Evolutionary conservation across 1,140 invertebrate species (phyloP).

Genomic region (Cephus cinctus): DNA sequence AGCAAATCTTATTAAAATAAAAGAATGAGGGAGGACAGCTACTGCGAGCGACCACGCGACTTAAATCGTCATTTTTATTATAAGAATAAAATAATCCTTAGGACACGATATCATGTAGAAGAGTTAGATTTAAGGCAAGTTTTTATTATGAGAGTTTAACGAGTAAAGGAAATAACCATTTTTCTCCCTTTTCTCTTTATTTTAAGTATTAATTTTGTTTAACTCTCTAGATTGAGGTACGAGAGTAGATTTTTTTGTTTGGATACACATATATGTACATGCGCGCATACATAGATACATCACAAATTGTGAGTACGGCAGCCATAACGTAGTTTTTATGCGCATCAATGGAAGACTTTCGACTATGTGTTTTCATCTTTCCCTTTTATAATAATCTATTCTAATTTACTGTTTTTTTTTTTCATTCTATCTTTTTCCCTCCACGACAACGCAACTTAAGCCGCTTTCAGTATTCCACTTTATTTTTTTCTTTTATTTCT

Average conservation of each 20-base stretch:
- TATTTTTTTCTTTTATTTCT: background rate
- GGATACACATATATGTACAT: constrained; percentile 8
- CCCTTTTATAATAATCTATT: constrained; percentile 14
- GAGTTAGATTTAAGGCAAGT: constrained; percentile 4
- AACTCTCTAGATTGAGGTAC: constrained; percentile 11
- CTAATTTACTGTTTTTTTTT: constrained; percentile 9
- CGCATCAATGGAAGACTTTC: no score
- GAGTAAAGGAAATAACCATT: no score
- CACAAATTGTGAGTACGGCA: constrained; percentile 34
- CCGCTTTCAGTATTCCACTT: constrained; percentile 30
- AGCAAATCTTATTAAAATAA: no score
- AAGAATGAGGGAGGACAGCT: no score
- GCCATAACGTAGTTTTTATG: constrained; percentile 30
- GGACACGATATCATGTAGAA: no score
- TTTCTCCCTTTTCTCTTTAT: no score
- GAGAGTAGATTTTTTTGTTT: constrained; percentile 10
- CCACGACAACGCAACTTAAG: constrained; percentile 26
- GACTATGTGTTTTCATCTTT: no score
- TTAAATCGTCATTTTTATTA: no score
- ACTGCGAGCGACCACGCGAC: no score
- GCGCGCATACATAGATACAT: constrained; percentile 21
- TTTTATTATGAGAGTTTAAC: background rate
- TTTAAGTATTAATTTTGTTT: constrained; percentile 16
- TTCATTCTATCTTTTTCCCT: background rate
- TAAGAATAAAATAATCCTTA: no score